Base-by-base conservation (phyloP, 2,797 vertebrate species). In the Pseudomugil tenellus region DNA sequence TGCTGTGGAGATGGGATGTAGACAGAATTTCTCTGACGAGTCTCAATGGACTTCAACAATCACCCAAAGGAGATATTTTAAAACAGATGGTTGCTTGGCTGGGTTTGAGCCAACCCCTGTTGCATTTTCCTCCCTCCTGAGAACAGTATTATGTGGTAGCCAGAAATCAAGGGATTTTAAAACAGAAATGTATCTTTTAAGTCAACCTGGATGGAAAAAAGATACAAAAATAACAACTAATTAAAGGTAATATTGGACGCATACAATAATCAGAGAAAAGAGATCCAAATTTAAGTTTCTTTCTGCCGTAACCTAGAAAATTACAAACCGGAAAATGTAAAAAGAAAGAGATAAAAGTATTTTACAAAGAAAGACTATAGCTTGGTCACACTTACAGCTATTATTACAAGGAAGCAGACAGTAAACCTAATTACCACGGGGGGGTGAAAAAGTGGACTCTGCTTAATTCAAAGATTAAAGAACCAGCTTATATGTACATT, bases 1-100 rank as follows among this genome's bases (percentile, higher is more conserved):
- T 64, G 77, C 32, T 66, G 66, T 71, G 70, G 34, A 67, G 66
- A 70, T 6, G 37, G 54, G 62, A 64, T 60, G 61, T 60, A 66
- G 56, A 77, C 63, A 77, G 54, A 63, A 79, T 79, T 77, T 73
- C 61, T 71, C 60, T 83, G 72, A 64, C 72, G 55, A 64, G 66
- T 85, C 87, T 83, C 83, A 62, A 63, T 43, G 52, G 85, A 77
- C 64, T 58, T 41, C 58, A 84, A 66, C 72, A 75, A 75, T 76
- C 67, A 81, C 82, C 76, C 72, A 84, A 67, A 86, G 66, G 76
- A 82, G 74, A 77, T 55, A 62, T 79, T 75, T 80, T 51, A 66
- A 77, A 82, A 70, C 79, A 79, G 81, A 87, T 83, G 81, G 79
- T 67, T 82, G 41, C 17, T 49, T 49, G 68, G 41, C 25, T 84